Base-by-base conservation (phyloP, 2,113 vertebrate genomes). In the Sprattus sprattus region DNA sequence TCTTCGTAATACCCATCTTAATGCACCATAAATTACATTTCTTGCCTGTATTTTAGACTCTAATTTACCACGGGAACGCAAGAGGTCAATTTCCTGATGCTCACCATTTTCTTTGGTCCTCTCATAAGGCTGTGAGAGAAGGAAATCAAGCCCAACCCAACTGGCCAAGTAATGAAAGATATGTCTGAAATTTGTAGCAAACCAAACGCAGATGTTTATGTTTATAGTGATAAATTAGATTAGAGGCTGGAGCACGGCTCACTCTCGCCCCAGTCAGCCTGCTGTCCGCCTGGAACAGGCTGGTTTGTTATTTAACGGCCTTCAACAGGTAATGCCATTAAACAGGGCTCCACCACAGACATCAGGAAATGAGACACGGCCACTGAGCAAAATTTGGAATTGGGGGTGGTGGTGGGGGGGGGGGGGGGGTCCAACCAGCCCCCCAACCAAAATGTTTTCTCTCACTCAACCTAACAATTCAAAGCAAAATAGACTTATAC, bases 311-410 rank as follows among this genome's bases (percentile, higher is more conserved):
- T 94, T 94, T 95, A 94, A 95, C 92, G 93, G 94, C 92, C 91
- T 92, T 94, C 94, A 94, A 93, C 93, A 92, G 93, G 93, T 95
- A 94, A 94, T 94, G 93, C 94, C 92, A 92, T 95, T 95, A 93
- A 92, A 92, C 86, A 87, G 91, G 81, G 90, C 90, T 93, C 92
- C 88, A 89, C 90, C 91, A 91, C 93, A 93, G 93, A 92, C 92
- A 92, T 90, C 93, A 94, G 94, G 94, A 95, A 95, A 95, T 95
- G 94, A 95, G 94, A 95, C 94, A 94, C 92, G 94, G 92, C 93
- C 88, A 91, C 91, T 90, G 90, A 92, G 91, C 89, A 84, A 92
- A 91, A 90, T 91, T 91, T 92, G 88, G 91, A 93, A 89, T 84
- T 86, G 91, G 89, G 89, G 86, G 87, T 91, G 46, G 46, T 52